Percentiles rank a stretch among this genome's conserved stretches.
Conservation (phyloP, 2,113 vertebrate species). For the Oncorhynchus masou region DNA sequence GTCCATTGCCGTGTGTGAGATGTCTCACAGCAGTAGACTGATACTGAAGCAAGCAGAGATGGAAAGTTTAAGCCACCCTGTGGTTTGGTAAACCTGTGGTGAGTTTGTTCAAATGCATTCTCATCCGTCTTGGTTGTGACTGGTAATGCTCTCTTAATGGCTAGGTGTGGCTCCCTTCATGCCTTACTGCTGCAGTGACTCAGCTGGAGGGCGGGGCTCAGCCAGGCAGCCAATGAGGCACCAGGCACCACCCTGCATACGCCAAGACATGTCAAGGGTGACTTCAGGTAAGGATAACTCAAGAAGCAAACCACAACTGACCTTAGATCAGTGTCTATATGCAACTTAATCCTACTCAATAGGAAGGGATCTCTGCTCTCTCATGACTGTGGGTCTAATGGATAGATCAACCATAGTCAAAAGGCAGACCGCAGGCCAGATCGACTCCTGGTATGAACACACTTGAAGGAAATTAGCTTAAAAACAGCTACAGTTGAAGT, state of each 20-base stretch:
- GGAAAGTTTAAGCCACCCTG: conserved; percentile 52
- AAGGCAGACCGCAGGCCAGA: no score
- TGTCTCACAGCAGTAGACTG: not conserved
- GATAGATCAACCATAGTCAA: no score
- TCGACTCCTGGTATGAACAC: no score
- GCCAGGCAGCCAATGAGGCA: conserved; percentile 8
- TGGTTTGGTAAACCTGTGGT: conserved; percentile 41
- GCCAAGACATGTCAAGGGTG: conserved; percentile 30
- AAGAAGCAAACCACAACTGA: no score
- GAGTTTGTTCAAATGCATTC: conserved; percentile 12
- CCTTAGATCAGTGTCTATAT: no score
- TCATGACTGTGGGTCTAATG: not conserved
- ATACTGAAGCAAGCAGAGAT: conserved; percentile 25
- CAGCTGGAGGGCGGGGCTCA: conserved; percentile 23
- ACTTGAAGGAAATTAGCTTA: no score
- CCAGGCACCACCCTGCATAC: conserved; percentile 15
- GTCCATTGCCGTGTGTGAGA: not conserved
- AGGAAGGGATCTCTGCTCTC: not conserved
- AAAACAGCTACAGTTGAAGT: no score
- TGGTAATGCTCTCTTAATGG: conserved; percentile 18
- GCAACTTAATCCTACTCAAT: not conserved
- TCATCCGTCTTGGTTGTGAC: not conserved
- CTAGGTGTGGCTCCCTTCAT: not conserved
- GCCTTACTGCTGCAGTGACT: conserved; percentile 24
- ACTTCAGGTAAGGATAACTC: no score